Evolutionary conservation across 2,888 invertebrate genomes (phyloP).

Genomic region (Caradrina kadenii): DNA sequence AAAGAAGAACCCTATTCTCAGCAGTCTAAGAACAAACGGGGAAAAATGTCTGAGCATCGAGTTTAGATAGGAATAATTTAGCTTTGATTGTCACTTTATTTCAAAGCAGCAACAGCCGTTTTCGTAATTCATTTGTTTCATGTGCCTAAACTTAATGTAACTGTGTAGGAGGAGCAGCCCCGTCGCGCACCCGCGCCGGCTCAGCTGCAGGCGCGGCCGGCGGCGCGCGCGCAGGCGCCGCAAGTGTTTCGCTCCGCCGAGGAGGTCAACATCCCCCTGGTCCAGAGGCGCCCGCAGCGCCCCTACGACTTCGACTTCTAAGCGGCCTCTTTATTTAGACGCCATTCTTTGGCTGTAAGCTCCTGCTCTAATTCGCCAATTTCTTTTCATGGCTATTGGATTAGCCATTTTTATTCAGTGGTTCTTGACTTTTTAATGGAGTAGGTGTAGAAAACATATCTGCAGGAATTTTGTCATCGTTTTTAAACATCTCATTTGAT

Average conservation of each 20-base stretch:
- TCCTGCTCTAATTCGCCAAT: slow-evolving; percentile 33
- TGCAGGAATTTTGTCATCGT: slow-evolving; percentile 22
- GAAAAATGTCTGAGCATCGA: no score
- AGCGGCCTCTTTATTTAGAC: slow-evolving; percentile 52
- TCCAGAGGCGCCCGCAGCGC: slow-evolving; percentile 93
- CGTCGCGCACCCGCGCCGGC: slow-evolving; percentile 72
- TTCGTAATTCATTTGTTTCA: no score
- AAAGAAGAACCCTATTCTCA: not conserved
- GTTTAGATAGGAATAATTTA: no score
- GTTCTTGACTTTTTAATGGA: slow-evolving; percentile 23
- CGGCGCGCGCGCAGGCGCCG: slow-evolving; percentile 73
- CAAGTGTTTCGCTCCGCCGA: slow-evolving; percentile 96
- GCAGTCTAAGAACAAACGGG: no score
- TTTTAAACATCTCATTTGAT: slow-evolving; percentile 19
- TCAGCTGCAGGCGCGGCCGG: slow-evolving; percentile 68
- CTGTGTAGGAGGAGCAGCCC: slow-evolving; percentile 75
- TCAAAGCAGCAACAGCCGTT: not conserved
- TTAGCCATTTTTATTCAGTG: slow-evolving; percentile 48
- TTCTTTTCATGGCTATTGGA: slow-evolving; percentile 27
- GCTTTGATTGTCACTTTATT: no score
- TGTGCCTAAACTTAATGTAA: not conserved
- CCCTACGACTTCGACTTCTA: slow-evolving; percentile 87
- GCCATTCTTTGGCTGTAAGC: slow-evolving; percentile 49
- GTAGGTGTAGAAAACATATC: not conserved
- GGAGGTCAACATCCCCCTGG: slow-evolving; percentile 96